A percentile compares a stretch with the other conserved stretches of the same genome.
Conservation (phyloP, 2,888 invertebrate species). For the Dinocampus coccinellae region DNA sequence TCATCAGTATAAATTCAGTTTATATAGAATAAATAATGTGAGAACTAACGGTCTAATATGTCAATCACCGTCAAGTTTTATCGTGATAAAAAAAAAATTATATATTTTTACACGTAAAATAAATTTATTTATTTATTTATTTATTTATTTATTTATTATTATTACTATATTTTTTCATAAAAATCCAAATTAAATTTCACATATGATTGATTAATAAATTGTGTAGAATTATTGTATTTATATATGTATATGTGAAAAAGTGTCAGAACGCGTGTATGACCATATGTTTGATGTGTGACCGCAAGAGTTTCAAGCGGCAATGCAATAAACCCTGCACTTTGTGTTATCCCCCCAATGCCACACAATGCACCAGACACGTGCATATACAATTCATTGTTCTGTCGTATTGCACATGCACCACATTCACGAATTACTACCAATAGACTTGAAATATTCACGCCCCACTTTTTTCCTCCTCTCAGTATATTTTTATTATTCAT, state of each 20-base stretch:
- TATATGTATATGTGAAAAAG: too few relatives aligned
- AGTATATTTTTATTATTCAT: too few relatives aligned
- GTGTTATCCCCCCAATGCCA: constrained; percentile 37
- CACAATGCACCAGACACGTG: constrained; percentile 53
- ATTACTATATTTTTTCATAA: too few relatives aligned
- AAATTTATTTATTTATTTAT: too few relatives aligned
- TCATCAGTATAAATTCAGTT: constrained; percentile 4
- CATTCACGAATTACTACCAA: not conserved
- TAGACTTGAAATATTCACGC: not conserved
- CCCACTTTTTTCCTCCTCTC: not conserved
- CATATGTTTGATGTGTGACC: constrained; percentile 49
- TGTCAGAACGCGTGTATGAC: constrained; percentile 20
- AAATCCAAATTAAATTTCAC: not conserved
- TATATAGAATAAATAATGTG: constrained; percentile 44
- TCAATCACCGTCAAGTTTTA: constrained; percentile 22
- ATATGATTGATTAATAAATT: not conserved
- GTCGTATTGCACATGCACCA: constrained; percentile 23
- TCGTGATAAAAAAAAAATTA: not conserved
- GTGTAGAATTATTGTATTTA: too few relatives aligned
- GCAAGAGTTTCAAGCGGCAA: constrained; percentile 40
- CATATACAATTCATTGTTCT: constrained; percentile 42
- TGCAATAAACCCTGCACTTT: constrained; percentile 47
- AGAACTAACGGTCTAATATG: constrained; percentile 47
- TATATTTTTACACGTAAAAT: not conserved
- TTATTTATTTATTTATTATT: too few relatives aligned